These are phyloP conservation scores for Rhynchophorus ferrugineus DNA, from an alignment of 1,140 invertebrate genomes.

Conservation along the genomic window DNA sequence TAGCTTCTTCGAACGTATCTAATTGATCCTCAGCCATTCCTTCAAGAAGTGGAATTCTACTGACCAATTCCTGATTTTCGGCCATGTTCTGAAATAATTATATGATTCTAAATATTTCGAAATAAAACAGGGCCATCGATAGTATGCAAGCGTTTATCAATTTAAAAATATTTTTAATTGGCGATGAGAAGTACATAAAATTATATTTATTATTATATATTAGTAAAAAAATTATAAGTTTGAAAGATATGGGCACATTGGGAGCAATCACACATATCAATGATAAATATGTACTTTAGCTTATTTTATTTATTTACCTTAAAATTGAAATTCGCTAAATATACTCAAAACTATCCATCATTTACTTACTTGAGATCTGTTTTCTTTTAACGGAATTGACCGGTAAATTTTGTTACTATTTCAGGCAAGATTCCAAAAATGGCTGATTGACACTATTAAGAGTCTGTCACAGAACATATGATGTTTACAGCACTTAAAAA, in stretches of 20 bases:
- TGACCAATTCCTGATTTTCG: conserved; percentile 48
- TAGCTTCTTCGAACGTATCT: conserved; percentile 50
- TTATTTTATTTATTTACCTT: background rate
- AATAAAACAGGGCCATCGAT: background rate
- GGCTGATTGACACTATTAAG: conserved; percentile 3
- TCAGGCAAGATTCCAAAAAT: conserved; percentile 1
- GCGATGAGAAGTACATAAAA: too few species aligned
- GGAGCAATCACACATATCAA: background rate
- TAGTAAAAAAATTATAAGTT: too few species aligned
- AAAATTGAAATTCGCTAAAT: conserved; percentile 1
- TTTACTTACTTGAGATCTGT: conserved; percentile 6
- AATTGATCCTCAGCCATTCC: conserved; percentile 49
- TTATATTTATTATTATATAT: too few species aligned
- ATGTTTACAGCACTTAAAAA: too few species aligned
- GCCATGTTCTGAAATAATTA: conserved; percentile 47
- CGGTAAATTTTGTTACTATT: background rate
- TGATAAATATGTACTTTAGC: conserved; percentile 2
- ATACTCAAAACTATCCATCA: conserved; percentile 1
- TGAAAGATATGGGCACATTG: background rate
- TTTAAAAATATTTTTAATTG: too few species aligned
- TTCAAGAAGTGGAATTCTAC: conserved; percentile 4
- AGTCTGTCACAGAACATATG: too few species aligned
- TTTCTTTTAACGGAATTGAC: conserved; percentile 4
- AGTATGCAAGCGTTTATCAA: background rate
- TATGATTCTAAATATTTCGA: too few species aligned